These are phyloP conservation scores for Columba guinea DNA, from an alignment of 2,797 vertebrate genomes.

Conservation along the genomic window DNA sequence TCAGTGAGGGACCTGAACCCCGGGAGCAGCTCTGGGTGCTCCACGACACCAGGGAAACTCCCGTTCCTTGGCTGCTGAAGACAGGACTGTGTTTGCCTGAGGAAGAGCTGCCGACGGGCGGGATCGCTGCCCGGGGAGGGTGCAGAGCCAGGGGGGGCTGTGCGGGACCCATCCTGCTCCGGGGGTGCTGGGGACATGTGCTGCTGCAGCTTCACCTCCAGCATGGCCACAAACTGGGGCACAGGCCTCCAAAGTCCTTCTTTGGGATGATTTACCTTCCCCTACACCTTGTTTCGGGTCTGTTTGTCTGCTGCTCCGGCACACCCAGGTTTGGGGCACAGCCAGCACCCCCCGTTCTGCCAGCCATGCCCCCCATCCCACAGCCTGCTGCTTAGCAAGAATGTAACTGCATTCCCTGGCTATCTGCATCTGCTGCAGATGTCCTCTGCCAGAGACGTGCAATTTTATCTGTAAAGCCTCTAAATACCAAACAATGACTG, in stretches of 20 bases:
- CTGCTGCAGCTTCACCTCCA: neutral
- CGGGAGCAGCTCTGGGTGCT: fast-evolving
- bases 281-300: fast-evolving
- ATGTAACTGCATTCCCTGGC: neutral
- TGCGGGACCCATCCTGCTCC: neutral
- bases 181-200: neutral
- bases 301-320: neutral
- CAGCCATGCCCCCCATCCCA: neutral
- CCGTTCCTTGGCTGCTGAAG: neutral
- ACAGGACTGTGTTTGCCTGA: neutral
- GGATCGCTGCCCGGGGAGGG: neutral
- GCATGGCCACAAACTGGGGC: neutral
- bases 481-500: neutral
- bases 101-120: neutral
- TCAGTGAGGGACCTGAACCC: neutral
- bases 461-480: neutral
- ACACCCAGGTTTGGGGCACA: fast-evolving
- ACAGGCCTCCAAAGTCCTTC: neutral
- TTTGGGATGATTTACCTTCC: neutral
- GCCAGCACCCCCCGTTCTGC: neutral
- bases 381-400: fast-evolving
- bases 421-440: neutral
- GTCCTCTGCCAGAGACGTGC: neutral
- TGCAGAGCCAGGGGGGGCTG: no score
- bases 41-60: neutral